phyloP scores from a whole-genome alignment of 2,888 invertebrate genomes.

The Polyploca ridens region DNA sequence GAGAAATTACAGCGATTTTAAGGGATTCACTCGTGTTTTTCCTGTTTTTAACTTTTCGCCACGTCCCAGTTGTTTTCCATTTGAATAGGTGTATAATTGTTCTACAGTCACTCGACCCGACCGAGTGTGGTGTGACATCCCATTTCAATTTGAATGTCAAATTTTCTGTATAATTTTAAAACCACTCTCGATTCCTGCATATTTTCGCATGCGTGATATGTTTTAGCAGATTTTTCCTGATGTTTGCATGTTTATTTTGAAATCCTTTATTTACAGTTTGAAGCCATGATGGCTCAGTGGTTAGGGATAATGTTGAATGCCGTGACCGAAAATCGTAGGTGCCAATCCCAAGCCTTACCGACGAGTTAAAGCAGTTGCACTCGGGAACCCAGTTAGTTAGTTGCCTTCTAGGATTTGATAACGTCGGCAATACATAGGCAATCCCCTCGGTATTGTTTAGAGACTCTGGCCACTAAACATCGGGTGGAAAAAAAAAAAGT shows the following conservation, averaged over 20 bases:
- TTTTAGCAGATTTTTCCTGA: conserved; percentile 15
- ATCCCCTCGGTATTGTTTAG: too few species aligned
- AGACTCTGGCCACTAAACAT: too few species aligned
- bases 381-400: too few species aligned
- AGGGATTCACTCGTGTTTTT: background rate
- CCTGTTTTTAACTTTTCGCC: conserved; percentile 10
- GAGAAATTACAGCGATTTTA: conserved; percentile 4
- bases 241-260: background rate
- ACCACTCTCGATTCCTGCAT: conserved; percentile 53
- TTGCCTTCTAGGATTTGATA: too few species aligned
- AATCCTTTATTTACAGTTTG: too few species aligned
- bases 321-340: too few species aligned
- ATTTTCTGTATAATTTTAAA: conserved; percentile 57
- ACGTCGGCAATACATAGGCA: too few species aligned
- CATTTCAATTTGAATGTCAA: conserved; percentile 60
- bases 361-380: too few species aligned
- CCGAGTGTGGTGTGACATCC: conserved; percentile 48
- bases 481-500: too few species aligned
- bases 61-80: conserved; percentile 30
- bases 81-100: conserved; percentile 59
- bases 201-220: conserved; percentile 47
- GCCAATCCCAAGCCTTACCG: too few species aligned
- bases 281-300: too few species aligned
- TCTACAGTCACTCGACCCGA: conserved; percentile 42
- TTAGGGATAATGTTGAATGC: too few species aligned